Evolutionary conservation across 2,797 vertebrate species (phyloP), one percentile per base, ranked within the genome.

Genomic region (Gobionotothen gibberifrons): DNA sequence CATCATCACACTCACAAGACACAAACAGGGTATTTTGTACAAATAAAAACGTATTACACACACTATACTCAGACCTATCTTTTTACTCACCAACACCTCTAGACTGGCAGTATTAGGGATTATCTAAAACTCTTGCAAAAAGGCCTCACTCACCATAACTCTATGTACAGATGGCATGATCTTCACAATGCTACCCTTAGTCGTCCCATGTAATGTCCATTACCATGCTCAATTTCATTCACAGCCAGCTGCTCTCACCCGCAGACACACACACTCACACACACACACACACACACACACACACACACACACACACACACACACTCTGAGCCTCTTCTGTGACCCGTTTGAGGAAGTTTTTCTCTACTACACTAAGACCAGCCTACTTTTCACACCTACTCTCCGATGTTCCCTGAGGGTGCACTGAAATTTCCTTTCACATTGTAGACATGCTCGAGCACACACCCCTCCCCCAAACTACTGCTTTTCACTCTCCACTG

Each of bases 371-470:
- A 60, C 69, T 56, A 59, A 76, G 81, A 81, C 73, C 87, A 78
- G 85, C 90, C 88, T 86, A 71, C 90, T 89, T 91, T 90, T 90
- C 90, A 93, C 90, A 88, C 90, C 77, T 75, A 69, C 54, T 77
- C 77, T 85, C 73, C 54, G 70, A 61, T 68, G 76, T 63, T 89
- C 85, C 85, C 83, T 59, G 44, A 72, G 83, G 86, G 76, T 68
- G 66, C 69, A 71, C 73, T 73, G 79, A 90, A 87, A 86, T 83
- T 49, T 85, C 86, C 63, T 75, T 85, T 82, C 26, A 84, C 72
- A 85, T 62, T 72, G 76, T 56, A 67, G 74, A 77, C 64, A 80
- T 64, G 70, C 62, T 75, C 56, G 26, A 36, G 32, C 32, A 10
- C 76, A 58, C 72, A 56, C 70, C 84, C 84, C 72, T 69, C 81